Percentiles rank a stretch among this genome's conserved stretches.
phyloP scores from a whole-genome alignment of 2,888 invertebrate species.

The Nephrocerus scutellatus region DNA sequence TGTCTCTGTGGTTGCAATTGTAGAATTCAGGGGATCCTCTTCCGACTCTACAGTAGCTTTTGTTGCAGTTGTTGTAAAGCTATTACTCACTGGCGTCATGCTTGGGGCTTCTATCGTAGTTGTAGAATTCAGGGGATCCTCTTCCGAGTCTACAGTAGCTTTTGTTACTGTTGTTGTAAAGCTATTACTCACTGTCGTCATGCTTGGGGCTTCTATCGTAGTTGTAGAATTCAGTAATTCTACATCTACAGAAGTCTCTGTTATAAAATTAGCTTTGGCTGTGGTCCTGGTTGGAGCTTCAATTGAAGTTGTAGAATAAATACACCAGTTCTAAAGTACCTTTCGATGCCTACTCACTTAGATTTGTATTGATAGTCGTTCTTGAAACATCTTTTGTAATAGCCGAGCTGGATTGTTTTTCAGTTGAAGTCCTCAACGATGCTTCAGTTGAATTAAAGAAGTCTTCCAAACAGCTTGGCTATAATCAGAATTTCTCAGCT shows the following conservation, averaged over 20 bases:
- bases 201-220: neutral
- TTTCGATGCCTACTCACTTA: conserved; percentile 3
- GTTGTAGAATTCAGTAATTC: too few relatives aligned
- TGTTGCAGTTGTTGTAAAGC: neutral
- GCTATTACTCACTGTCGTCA: neutral
- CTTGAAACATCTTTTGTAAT: conserved; percentile 1
- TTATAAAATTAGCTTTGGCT: too few relatives aligned
- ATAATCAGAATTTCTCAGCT: conserved; percentile 1
- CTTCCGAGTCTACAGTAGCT: too few relatives aligned
- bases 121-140: too few relatives aligned
- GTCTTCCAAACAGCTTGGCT: conserved; percentile 17
- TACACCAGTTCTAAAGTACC: too few relatives aligned
- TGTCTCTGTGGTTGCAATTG: too few relatives aligned
- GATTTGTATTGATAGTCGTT: conserved; percentile 2
- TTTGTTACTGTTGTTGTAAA: neutral
- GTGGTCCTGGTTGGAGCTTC: neutral
- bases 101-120: neutral
- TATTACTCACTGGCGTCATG: neutral
- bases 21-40: too few relatives aligned
- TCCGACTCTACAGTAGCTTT: too few relatives aligned
- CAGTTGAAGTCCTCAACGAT: conserved; percentile 1
- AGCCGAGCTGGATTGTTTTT: neutral
- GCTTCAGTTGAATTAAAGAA: neutral
- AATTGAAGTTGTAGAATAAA: neutral
- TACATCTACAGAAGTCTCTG: too few relatives aligned